Evolutionary conservation across 2,888 invertebrate species (phyloP).

Genomic region (Luffia ferchaultella): DNA sequence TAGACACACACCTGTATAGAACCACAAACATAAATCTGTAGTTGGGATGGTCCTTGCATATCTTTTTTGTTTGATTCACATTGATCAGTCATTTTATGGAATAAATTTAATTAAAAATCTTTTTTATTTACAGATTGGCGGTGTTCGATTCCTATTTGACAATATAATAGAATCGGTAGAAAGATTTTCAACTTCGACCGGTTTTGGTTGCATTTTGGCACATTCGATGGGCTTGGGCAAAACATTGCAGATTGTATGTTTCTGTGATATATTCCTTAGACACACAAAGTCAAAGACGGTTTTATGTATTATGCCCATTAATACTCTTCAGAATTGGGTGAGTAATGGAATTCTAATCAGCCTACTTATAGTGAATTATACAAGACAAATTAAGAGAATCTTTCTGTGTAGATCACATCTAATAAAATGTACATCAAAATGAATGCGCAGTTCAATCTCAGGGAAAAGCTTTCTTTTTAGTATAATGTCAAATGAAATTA

Average conservation of each 20-base stretch:
- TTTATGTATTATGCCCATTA: slow-evolving; percentile 97
- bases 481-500: too few relatives aligned
- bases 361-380: background rate
- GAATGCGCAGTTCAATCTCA: too few relatives aligned
- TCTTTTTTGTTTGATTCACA: too few relatives aligned
- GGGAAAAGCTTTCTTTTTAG: too few relatives aligned
- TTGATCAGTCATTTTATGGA: too few relatives aligned
- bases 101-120: slow-evolving; percentile 1
- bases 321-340: slow-evolving; percentile 97
- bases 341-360: slow-evolving; percentile 19
- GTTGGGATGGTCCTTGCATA: too few relatives aligned
- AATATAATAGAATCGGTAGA: slow-evolving; percentile 95
- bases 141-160: slow-evolving; percentile 95
- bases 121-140: slow-evolving; percentile 74
- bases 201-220: slow-evolving; percentile 97
- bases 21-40: too few relatives aligned
- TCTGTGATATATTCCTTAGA: slow-evolving; percentile 94
- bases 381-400: background rate
- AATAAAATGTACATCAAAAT: too few relatives aligned
- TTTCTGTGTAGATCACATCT: too few relatives aligned
- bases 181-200: slow-evolving; percentile 85
- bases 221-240: slow-evolving; percentile 99
- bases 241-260: slow-evolving; percentile 94
- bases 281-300: slow-evolving; percentile 90
- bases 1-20: too few relatives aligned